These are phyloP conservation scores for Caenorhabditis panamensis DNA, from an alignment of 2,888 invertebrate species.

Conservation along the genomic window DNA sequence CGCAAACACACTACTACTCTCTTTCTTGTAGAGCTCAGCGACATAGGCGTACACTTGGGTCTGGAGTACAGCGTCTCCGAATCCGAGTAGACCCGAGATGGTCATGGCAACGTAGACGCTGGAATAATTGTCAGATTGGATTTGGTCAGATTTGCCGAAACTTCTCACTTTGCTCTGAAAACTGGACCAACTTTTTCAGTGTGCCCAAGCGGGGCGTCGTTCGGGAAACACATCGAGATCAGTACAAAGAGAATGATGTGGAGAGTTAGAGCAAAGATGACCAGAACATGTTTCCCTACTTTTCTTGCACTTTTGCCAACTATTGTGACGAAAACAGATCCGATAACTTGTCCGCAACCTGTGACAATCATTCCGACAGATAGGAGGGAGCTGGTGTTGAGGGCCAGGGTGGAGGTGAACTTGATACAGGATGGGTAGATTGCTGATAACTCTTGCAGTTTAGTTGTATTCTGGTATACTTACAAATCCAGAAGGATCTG, in stretches of 20 bases:
- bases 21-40: constrained; percentile 36
- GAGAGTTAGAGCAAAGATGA: constrained; percentile 2
- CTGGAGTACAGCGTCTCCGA: constrained; percentile 53
- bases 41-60: constrained; percentile 52
- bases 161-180: constrained; percentile 15
- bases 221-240: constrained; percentile 38
- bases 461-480: too few relatives aligned
- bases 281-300: constrained; percentile 13
- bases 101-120: constrained; percentile 20
- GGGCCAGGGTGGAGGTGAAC: constrained; percentile 28
- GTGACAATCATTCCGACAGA: constrained; percentile 37
- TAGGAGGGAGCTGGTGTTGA: constrained; percentile 39
- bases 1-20: constrained; percentile 40
- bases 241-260: constrained; percentile 19
- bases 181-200: constrained; percentile 35
- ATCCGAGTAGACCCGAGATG: constrained; percentile 33
- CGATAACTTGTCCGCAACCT: constrained; percentile 45
- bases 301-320: constrained; percentile 18
- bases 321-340: constrained; percentile 12
- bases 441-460: too few relatives aligned
- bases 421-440: constrained; percentile 56
- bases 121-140: constrained; percentile 18
- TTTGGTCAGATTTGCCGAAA: neutral
- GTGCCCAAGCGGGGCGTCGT: constrained; percentile 40
- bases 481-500: constrained; percentile 57